Conservation (phyloP, 2,797 vertebrate species). For the Sebastes minor region DNA sequence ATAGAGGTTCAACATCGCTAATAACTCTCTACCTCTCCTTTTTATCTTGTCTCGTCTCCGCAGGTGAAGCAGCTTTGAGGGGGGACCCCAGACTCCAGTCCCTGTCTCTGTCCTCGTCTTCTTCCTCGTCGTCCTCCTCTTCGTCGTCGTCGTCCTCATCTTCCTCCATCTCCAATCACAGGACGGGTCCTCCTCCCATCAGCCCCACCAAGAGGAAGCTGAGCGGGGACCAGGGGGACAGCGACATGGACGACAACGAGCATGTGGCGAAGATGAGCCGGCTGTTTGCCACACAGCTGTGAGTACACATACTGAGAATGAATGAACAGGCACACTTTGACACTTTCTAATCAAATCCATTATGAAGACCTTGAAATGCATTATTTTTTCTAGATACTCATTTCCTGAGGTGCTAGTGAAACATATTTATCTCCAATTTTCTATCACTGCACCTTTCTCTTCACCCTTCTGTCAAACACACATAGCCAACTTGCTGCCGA, state of each 20-base stretch:
- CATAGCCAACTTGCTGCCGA: background rate
- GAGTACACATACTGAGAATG: conserved; percentile 66
- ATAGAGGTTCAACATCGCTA: background rate
- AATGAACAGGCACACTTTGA: background rate
- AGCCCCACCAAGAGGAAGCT: conserved; percentile 97
- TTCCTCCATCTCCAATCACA: conserved; percentile 86
- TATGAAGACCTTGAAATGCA: background rate
- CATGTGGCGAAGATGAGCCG: conserved; percentile 96
- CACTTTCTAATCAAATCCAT: background rate
- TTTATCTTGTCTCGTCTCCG: background rate
- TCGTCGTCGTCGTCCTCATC: conserved; percentile 73
- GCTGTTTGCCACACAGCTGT: conserved; percentile 93
- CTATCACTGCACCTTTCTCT: background rate
- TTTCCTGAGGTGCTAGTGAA: background rate
- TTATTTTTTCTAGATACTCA: background rate
- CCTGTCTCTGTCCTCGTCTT: conserved; percentile 87
- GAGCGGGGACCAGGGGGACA: conserved; percentile 90
- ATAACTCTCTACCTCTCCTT: background rate
- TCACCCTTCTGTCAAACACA: background rate
- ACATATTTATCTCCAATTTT: background rate
- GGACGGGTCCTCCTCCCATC: conserved; percentile 96
- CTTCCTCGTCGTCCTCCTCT: conserved; percentile 78
- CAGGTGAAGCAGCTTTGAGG: conserved; percentile 95
- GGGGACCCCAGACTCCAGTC: conserved; percentile 94
- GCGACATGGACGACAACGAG: conserved; percentile 92